Evolutionary conservation across 2,888 invertebrate genomes (phyloP).

Genomic region (Hermaeophaga mercurialis): DNA sequence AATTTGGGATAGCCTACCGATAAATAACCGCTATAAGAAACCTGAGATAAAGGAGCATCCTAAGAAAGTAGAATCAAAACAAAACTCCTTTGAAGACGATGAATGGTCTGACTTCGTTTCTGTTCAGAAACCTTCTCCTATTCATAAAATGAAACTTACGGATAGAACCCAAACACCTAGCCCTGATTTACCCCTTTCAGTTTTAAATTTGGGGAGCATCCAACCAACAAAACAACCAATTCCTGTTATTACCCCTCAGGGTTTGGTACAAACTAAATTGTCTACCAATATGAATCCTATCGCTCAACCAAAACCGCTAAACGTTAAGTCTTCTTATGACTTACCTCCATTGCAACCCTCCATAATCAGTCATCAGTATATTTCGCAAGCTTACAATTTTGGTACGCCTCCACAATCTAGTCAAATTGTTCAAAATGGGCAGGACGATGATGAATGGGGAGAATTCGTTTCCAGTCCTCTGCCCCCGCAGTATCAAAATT

Average conservation of each 20-base stretch:
- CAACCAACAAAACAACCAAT: constrained; percentile 53
- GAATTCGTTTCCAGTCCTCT: constrained; percentile 63
- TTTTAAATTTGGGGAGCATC: constrained; percentile 52
- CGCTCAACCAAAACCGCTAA: constrained; percentile 28
- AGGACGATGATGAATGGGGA: constrained; percentile 62
- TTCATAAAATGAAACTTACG: constrained; percentile 37
- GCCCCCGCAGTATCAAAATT: constrained; percentile 30
- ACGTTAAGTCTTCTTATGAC: constrained; percentile 21
- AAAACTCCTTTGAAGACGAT: constrained; percentile 58
- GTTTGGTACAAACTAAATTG: constrained; percentile 53
- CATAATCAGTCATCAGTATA: constrained; percentile 51
- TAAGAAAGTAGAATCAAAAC: constrained; percentile 13
- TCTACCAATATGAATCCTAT: constrained; percentile 37
- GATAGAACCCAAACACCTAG: constrained; percentile 46
- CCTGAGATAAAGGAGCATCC: constrained; percentile 6
- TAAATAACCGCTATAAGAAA: constrained; percentile 6
- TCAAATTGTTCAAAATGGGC: constrained; percentile 10
- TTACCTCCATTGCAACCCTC: constrained; percentile 42
- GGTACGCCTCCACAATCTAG: constrained; percentile 4
- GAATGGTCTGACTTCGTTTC: constrained; percentile 68
- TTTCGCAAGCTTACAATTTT: constrained; percentile 37
- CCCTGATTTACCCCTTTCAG: constrained; percentile 53
- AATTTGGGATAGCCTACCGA: constrained; percentile 16
- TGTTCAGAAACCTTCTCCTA: constrained; percentile 43
- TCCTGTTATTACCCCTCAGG: constrained; percentile 54